phyloP scores from a whole-genome alignment of 2,113 vertebrate genomes.

The Poecile atricapillus region DNA sequence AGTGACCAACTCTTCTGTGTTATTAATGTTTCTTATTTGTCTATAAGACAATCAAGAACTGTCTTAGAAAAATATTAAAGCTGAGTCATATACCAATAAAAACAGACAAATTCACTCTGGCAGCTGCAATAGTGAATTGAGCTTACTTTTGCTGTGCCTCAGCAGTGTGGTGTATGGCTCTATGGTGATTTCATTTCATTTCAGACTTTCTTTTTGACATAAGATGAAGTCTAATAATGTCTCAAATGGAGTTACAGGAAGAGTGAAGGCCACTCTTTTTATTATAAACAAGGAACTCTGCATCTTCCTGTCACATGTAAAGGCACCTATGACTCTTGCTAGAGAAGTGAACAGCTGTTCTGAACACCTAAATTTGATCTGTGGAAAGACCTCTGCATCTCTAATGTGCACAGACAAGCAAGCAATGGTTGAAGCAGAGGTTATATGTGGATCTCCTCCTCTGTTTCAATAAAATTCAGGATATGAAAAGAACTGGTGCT shows the following conservation, averaged over 20 bases:
- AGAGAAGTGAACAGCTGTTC: background rate
- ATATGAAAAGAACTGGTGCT: background rate
- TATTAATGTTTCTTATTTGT: background rate
- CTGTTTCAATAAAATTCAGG: background rate
- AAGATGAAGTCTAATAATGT: background rate
- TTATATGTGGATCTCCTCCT: background rate
- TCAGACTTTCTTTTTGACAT: constrained; percentile 16
- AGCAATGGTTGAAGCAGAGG: background rate
- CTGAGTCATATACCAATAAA: constrained; percentile 46
- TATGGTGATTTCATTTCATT: constrained; percentile 32
- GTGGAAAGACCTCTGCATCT: background rate
- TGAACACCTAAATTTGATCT: background rate
- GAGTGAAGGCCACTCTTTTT: background rate
- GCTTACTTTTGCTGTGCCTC: background rate
- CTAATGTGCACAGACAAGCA: background rate
- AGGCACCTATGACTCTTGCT: background rate
- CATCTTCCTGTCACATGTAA: background rate
- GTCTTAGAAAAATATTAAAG: constrained; percentile 33
- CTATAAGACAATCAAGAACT: background rate
- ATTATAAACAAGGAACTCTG: background rate
- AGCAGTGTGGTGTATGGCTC: background rate
- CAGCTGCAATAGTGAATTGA: constrained; percentile 32
- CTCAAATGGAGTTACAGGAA: constrained; percentile 11
- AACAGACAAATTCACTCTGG: constrained; percentile 30
- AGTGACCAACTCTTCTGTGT: background rate